Conservation (phyloP, 2,113 vertebrate genomes). For the Macquaria ambigua region DNA sequence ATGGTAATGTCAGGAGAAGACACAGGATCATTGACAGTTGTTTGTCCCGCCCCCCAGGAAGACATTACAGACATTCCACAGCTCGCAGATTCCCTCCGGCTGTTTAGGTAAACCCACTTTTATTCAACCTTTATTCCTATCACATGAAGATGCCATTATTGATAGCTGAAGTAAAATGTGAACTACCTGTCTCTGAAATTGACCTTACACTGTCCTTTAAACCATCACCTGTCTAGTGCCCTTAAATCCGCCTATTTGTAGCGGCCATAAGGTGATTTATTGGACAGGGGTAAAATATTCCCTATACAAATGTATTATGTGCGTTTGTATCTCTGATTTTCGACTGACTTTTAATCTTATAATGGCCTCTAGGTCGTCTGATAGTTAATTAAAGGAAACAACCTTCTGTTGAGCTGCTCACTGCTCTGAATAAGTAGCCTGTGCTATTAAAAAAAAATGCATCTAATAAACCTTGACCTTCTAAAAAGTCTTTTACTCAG, state of each 20-base stretch:
- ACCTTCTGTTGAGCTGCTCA: neutral
- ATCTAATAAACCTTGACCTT: too few relatives aligned
- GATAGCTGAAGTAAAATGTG: neutral
- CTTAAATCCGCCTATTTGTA: neutral
- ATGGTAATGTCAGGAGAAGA: constrained; percentile 44
- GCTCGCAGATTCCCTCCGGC: constrained; percentile 92
- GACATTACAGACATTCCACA: constrained; percentile 98
- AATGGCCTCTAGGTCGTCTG: neutral
- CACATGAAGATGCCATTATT: neutral
- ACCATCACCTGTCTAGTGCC: neutral
- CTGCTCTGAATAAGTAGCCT: neutral
- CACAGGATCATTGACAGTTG: constrained; percentile 62
- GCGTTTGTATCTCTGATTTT: neutral
- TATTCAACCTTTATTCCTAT: neutral
- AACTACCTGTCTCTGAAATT: neutral
- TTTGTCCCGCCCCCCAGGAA: constrained; percentile 87
- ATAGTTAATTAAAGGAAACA: constrained; percentile 12
- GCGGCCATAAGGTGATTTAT: neutral
- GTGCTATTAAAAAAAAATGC: too few relatives aligned
- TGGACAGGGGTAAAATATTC: neutral
- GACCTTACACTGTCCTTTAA: neutral
- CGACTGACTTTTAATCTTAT: neutral
- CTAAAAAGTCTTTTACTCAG: neutral
- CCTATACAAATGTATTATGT: neutral
- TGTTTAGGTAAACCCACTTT: constrained; percentile 90